These are phyloP conservation scores for Octopus bimaculoides DNA, from an alignment of 1,140 invertebrate genomes.

Conservation along the genomic window DNA sequence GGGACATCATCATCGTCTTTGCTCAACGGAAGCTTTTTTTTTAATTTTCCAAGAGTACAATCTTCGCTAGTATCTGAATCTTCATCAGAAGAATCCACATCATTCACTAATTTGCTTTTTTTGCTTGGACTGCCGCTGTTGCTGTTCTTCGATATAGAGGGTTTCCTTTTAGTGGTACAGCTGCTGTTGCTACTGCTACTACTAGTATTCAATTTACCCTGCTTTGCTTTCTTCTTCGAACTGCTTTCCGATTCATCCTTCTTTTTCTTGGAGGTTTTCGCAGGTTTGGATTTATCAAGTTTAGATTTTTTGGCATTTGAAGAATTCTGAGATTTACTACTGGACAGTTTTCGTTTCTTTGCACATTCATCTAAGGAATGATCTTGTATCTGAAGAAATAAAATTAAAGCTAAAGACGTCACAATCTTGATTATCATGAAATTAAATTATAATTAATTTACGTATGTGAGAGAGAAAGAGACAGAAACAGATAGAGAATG, in stretches of 20 bases:
- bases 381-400: slow-evolving; percentile 21
- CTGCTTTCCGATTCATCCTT: slow-evolving; percentile 15
- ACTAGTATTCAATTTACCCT: background rate
- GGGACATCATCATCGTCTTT: background rate
- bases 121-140: background rate
- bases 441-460: no score
- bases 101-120: background rate
- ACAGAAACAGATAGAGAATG: no score
- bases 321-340: slow-evolving; percentile 26
- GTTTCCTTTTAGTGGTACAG: background rate
- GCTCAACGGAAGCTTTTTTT: background rate
- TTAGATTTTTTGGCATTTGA: slow-evolving; percentile 33
- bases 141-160: background rate
- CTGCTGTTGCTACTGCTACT: background rate
- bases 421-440: no score
- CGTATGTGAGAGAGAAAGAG: no score
- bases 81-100: background rate
- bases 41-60: background rate
- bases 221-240: slow-evolving; percentile 3
- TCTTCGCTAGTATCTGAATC: slow-evolving; percentile 10
- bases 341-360: slow-evolving; percentile 18
- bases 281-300: slow-evolving; percentile 28
- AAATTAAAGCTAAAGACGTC: slow-evolving; percentile 12
- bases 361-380: slow-evolving; percentile 10
- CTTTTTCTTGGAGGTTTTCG: slow-evolving; percentile 26